phyloP scores from a whole-genome alignment of 2,797 vertebrate genomes.

The Hyperoplus lanceolatus region DNA sequence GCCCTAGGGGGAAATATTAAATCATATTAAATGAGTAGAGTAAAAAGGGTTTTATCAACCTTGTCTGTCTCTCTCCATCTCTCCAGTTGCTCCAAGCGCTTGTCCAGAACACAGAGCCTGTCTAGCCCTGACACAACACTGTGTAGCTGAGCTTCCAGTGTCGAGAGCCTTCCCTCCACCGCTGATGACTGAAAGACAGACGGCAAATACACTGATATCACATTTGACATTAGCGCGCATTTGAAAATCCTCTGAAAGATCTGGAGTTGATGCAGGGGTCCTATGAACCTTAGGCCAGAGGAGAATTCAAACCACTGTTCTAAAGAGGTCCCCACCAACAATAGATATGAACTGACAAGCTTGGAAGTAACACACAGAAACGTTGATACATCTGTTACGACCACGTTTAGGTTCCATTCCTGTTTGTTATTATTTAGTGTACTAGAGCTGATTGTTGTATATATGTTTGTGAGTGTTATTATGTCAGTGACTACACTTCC shows the following conservation, averaged over 20 bases:
- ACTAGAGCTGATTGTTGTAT: too few relatives aligned
- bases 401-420: too few relatives aligned
- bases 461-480: too few relatives aligned
- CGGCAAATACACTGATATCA: neutral
- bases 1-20: too few relatives aligned
- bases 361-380: neutral
- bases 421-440: too few relatives aligned
- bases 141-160: slow-evolving; percentile 83
- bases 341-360: too few relatives aligned
- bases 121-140: slow-evolving; percentile 82
- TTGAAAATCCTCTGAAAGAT: neutral
- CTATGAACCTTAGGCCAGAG: too few relatives aligned
- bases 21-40: too few relatives aligned
- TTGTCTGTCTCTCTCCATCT: slow-evolving; percentile 58
- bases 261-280: too few relatives aligned
- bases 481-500: too few relatives aligned
- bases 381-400: neutral
- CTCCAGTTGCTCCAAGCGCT: slow-evolving; percentile 84
- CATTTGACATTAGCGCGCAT: neutral
- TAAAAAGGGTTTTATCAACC: slow-evolving; percentile 14
- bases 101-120: slow-evolving; percentile 84
- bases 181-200: slow-evolving; percentile 48
- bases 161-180: slow-evolving; percentile 76
- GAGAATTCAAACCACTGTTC: neutral
- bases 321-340: neutral